phyloP scores from a whole-genome alignment of 1,140 invertebrate species.

The Ericerus pela region DNA sequence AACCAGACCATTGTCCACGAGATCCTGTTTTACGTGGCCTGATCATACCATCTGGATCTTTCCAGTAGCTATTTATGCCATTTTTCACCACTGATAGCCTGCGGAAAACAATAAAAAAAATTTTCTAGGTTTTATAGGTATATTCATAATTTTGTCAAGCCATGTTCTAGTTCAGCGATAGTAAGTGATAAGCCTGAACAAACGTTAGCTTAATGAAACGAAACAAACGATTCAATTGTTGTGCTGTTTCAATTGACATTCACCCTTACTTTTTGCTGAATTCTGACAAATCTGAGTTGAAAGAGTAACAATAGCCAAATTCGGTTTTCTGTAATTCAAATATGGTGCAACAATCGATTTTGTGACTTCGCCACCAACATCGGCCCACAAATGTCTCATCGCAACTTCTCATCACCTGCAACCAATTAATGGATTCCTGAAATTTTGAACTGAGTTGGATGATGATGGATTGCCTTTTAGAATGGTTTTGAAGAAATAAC shows the following conservation, averaged over 20 bases:
- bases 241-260: no score
- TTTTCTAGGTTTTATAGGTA: no score
- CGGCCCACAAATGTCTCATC: constrained; percentile 22
- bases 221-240: no score
- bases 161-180: no score
- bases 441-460: no score
- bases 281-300: constrained; percentile 28
- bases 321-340: constrained; percentile 29
- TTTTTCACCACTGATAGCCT: not conserved
- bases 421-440: no score
- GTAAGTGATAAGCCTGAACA: no score
- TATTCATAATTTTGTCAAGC: no score
- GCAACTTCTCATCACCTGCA: constrained; percentile 24
- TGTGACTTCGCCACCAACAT: constrained; percentile 27
- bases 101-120: no score
- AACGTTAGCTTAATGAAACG: no score
- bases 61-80: constrained; percentile 14
- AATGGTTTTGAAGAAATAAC: no score
- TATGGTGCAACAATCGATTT: constrained; percentile 25
- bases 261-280: constrained; percentile 18
- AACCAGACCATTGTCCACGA: constrained; percentile 21
- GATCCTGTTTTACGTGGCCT: constrained; percentile 21
- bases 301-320: constrained; percentile 29
- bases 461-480: no score
- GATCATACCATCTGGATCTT: constrained; percentile 10